phyloP scores from a whole-genome alignment of 2,113 vertebrate species.

The Vicugna pacos region DNA sequence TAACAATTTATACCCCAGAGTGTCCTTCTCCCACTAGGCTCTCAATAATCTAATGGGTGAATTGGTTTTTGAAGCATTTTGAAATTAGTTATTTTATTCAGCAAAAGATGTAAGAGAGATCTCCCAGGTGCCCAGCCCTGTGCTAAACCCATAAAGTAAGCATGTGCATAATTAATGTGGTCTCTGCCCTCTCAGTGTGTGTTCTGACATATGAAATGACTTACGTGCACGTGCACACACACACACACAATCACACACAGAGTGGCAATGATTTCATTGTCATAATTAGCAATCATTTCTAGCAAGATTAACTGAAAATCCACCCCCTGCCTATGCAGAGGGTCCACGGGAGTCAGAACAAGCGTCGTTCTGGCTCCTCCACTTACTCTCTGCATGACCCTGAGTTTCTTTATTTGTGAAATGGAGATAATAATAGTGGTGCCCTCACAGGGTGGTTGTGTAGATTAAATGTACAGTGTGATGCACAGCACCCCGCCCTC shows the following conservation, averaged over 20 bases:
- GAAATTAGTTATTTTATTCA: slow-evolving; percentile 44
- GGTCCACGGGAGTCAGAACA: background rate
- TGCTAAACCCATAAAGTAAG: background rate
- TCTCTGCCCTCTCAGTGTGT: background rate
- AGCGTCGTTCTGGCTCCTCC: background rate
- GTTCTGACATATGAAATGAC: background rate
- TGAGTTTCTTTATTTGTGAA: background rate
- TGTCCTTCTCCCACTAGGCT: background rate
- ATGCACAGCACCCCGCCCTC: background rate
- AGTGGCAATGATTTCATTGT: background rate
- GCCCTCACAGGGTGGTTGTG: background rate
- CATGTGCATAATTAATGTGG: background rate
- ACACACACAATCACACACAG: background rate
- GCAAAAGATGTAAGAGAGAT: background rate
- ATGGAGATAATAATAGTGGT: background rate
- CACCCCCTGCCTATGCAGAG: background rate
- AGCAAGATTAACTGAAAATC: background rate
- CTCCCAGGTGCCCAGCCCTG: background rate
- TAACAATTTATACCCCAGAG: background rate
- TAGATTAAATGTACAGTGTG: background rate
- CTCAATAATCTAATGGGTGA: background rate
- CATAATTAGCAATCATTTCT: background rate
- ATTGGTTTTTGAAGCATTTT: slow-evolving; percentile 11
- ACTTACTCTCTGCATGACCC: background rate
- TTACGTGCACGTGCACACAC: background rate